Percentiles rank a stretch among this genome's conserved stretches.
These are phyloP conservation scores for Bilobella aurantiaca DNA, from an alignment of 1,140 invertebrate species.

Conservation along the genomic window DNA sequence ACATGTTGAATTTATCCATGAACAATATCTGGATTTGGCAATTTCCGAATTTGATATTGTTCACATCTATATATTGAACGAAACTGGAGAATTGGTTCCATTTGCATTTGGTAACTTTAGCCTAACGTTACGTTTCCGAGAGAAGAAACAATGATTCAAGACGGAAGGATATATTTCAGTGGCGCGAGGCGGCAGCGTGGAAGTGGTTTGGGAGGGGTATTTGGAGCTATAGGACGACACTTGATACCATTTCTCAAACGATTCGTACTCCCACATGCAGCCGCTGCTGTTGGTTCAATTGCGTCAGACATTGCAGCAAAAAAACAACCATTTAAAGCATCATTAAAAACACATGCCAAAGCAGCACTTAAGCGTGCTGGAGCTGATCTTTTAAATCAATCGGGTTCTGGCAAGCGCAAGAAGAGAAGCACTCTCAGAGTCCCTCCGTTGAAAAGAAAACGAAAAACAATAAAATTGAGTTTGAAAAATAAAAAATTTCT, in stretches of 20 bases:
- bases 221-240: neutral
- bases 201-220: slow-evolving; percentile 7
- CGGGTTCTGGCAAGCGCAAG: slow-evolving; percentile 6
- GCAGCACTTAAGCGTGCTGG: slow-evolving; percentile 4
- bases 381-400: slow-evolving; percentile 1
- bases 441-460: too few relatives aligned
- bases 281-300: neutral
- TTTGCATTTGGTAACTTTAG: slow-evolving; percentile 13
- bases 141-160: neutral
- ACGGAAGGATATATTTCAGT: neutral
- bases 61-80: slow-evolving; percentile 18
- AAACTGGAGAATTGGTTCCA: slow-evolving; percentile 9
- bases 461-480: too few relatives aligned
- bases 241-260: slow-evolving; percentile 3
- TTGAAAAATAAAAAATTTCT: too few relatives aligned
- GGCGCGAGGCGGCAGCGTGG: neutral
- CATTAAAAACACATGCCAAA: neutral
- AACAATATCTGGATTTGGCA: slow-evolving; percentile 1
- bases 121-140: slow-evolving; percentile 17
- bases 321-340: neutral
- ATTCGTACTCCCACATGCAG: neutral
- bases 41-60: slow-evolving; percentile 5
- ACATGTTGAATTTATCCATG: neutral
- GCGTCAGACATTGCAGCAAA: slow-evolving; percentile 10
- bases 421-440: too few relatives aligned